A percentile compares a stretch with the other conserved stretches of the same genome.
Evolutionary conservation across 2,113 vertebrate genomes (phyloP).

Genomic region (Pantherophis guttatus): DNA sequence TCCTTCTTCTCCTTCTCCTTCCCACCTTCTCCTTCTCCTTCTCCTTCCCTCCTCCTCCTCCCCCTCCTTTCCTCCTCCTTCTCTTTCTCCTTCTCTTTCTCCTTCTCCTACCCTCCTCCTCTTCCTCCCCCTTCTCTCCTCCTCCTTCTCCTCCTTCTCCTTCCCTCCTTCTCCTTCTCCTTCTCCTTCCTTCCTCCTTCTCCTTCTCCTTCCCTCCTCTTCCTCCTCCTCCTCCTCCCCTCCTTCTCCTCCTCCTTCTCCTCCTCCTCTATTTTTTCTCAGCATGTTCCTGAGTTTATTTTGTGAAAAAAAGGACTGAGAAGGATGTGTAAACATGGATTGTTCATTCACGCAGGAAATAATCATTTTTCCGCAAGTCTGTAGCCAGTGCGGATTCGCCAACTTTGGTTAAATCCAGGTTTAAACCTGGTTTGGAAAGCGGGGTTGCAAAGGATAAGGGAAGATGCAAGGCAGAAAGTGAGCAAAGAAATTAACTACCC

Average conservation of each 20-base stretch:
- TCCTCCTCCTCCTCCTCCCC: no score
- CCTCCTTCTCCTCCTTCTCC: neutral
- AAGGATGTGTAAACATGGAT: neutral
- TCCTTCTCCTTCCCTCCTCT: no score
- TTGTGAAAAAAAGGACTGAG: neutral
- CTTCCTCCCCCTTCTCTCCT: neutral
- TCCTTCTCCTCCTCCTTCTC: no score
- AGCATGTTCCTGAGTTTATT: neutral
- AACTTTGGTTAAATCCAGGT: neutral
- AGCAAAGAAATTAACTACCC: neutral
- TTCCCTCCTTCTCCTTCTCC: no score
- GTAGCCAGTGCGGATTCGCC: neutral
- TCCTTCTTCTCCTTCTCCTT: neutral
- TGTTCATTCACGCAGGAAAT: neutral
- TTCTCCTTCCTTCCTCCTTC: neutral
- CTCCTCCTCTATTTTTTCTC: neutral
- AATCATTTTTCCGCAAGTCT: neutral
- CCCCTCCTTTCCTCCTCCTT: no score
- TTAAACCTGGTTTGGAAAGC: neutral
- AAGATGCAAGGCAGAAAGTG: neutral
- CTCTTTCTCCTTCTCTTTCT: neutral
- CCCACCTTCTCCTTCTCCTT: no score
- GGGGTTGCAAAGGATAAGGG: neutral
- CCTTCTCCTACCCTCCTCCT: no score
- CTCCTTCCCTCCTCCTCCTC: no score